phyloP scores from a whole-genome alignment of 1,140 invertebrate genomes.

The Paralvinella palmiformis region DNA sequence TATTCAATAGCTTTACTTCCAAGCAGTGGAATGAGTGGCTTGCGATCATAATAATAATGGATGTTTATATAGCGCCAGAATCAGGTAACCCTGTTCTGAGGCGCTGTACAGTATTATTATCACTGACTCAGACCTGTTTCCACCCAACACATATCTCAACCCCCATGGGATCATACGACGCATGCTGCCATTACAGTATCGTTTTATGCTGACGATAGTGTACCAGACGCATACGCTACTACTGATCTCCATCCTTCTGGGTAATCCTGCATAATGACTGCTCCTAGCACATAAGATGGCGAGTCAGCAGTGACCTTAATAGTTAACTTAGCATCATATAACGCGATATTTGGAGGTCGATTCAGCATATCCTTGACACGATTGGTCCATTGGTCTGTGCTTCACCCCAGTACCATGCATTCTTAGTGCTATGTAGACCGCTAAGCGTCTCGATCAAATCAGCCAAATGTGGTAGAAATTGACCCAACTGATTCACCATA shows the following conservation, averaged over 20 bases:
- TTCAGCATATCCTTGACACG: constrained; percentile 20
- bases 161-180: too few species aligned
- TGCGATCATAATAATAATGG: constrained; percentile 45
- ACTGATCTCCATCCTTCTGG: constrained; percentile 26
- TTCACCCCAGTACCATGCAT: too few species aligned
- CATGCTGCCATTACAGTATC: too few species aligned
- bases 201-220: constrained; percentile 37
- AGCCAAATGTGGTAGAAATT: constrained; percentile 15
- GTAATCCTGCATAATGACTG: constrained; percentile 23
- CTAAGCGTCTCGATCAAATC: constrained; percentile 12
- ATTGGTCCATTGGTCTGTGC: constrained; percentile 14
- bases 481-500: constrained; percentile 20
- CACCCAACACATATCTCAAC: too few species aligned
- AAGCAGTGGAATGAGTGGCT: constrained; percentile 42
- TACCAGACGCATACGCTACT: constrained; percentile 42
- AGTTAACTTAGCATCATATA: constrained; percentile 17
- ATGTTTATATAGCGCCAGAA: constrained; percentile 38
- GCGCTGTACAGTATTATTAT: too few species aligned
- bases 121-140: too few species aligned
- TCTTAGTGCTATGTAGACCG: constrained; percentile 13
- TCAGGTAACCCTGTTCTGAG: constrained; percentile 51
- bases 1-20: constrained; percentile 22
- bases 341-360: constrained; percentile 15
- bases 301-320: constrained; percentile 18
- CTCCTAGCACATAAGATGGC: constrained; percentile 21